Evolutionary conservation across 92 coral and sea anemone species (phyloP).

Genomic region (Virgularia gustaviana): DNA sequence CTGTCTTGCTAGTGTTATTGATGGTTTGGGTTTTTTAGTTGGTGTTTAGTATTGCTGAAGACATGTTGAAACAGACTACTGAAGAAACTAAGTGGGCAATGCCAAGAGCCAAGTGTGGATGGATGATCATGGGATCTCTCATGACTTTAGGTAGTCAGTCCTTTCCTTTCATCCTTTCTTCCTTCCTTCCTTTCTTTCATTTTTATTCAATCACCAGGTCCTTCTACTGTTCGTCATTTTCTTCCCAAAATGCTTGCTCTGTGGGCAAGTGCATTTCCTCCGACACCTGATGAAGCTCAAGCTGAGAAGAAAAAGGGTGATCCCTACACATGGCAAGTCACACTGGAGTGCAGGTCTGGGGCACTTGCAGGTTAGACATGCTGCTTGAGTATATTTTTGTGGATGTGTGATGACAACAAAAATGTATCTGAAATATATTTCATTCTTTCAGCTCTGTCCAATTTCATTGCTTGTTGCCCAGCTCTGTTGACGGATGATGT

Average conservation of each 20-base stretch:
- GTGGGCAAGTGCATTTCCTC: constrained; percentile 92
- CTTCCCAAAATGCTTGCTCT: constrained; percentile 79
- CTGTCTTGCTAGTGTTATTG: neutral
- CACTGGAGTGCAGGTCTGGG: constrained; percentile 95
- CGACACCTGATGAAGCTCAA: constrained; percentile 80
- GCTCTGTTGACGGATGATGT: constrained; percentile 82
- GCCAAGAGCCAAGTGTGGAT: constrained; percentile 90
- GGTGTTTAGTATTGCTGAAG: constrained; percentile 80
- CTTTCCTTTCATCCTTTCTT: too few species aligned
- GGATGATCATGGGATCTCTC: constrained; percentile 87
- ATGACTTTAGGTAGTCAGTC: constrained; percentile 80
- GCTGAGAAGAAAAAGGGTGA: constrained; percentile 92
- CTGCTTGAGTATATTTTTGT: neutral
- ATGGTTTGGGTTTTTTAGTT: constrained; percentile 50
- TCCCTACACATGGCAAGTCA: constrained; percentile 95
- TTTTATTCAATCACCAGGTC: constrained; percentile 49
- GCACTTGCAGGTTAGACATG: constrained; percentile 78
- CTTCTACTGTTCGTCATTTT: constrained; percentile 85
- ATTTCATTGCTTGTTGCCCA: constrained; percentile 74
- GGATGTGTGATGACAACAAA: neutral
- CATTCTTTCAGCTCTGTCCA: constrained; percentile 72
- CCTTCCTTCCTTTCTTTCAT: neutral
- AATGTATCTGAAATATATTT: neutral
- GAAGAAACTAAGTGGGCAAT: constrained; percentile 76
- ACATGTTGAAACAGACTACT: constrained; percentile 71